Percentiles rank a stretch among this genome's conserved stretches.
Conservation (phyloP, 1,140 invertebrate species). For the Drosophila ironensis region DNA sequence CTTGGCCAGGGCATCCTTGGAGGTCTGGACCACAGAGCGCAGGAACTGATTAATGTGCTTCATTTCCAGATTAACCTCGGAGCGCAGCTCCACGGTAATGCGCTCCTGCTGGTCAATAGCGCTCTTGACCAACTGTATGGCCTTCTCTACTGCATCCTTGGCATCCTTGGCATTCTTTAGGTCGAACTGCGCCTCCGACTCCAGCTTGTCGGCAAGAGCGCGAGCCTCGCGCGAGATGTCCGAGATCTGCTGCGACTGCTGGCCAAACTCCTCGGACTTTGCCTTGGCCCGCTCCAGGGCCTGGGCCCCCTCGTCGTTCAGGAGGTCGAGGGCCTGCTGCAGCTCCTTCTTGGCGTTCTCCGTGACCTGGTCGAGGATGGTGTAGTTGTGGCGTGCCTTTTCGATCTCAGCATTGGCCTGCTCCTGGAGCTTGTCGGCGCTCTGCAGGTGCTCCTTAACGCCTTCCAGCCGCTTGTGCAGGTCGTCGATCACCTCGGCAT, state of each 20-base stretch:
- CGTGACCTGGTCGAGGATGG: slow-evolving; percentile 88
- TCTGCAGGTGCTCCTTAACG: slow-evolving; percentile 86
- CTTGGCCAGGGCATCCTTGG: slow-evolving; percentile 87
- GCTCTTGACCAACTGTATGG: slow-evolving; percentile 90
- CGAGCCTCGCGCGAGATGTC: slow-evolving; percentile 93
- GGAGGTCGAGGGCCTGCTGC: slow-evolving; percentile 88
- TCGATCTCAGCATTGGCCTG: slow-evolving; percentile 85
- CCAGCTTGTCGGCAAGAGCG: slow-evolving; percentile 88
- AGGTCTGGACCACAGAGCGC: slow-evolving; percentile 86
- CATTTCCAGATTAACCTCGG: slow-evolving; percentile 83
- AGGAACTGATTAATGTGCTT: slow-evolving; percentile 86
- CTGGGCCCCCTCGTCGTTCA: slow-evolving; percentile 90
- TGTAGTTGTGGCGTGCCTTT: slow-evolving; percentile 87
- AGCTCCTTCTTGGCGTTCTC: slow-evolving; percentile 88
- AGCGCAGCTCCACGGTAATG: slow-evolving; percentile 87
- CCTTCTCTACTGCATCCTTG: slow-evolving; percentile 90
- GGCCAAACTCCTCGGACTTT: slow-evolving; percentile 92
- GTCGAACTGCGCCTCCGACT: slow-evolving; percentile 90
- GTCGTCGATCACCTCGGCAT: slow-evolving; percentile 87
- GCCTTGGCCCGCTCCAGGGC: slow-evolving; percentile 91
- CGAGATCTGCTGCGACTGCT: slow-evolving; percentile 95
- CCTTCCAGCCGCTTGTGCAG: slow-evolving; percentile 86
- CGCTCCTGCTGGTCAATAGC: slow-evolving; percentile 91
- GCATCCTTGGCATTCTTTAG: slow-evolving; percentile 90
- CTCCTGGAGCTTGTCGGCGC: slow-evolving; percentile 85